Evolutionary conservation across 2,797 vertebrate species (phyloP), one percentile per base, ranked within the genome.

Genomic region (Malurus leucopterus): DNA sequence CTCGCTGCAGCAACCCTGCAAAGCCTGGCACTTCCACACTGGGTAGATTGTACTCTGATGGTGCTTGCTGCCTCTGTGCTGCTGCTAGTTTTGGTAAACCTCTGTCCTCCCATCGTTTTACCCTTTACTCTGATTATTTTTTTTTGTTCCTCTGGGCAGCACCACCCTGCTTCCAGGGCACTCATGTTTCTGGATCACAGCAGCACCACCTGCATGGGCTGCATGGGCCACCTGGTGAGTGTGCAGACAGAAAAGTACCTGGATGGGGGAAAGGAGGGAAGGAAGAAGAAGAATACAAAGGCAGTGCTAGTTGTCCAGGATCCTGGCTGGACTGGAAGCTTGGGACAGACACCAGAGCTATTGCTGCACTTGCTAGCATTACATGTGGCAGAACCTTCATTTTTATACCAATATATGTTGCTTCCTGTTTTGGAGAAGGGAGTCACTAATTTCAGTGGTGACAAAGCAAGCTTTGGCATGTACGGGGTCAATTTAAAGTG

Each of bases 391-490:
- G 87, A 89, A 87, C 43, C 43, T 27, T 27, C 2, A 38, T 38
- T 82, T 89, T 77, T 47, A 65, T 16, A 44, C 22, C 24, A 16
- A 69, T 81, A 22, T 26, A 57, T 10, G 30, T 32, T 47, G 41
- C 41, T 90, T 92, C 88, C 86, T 80, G 79, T 72, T 90, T 80
- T 84, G 82, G 63, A 75, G 43, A 27, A 65, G 26, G 24, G 55
- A 89, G 38, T 67, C 30, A 9, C 67, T 81, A 40, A 65, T 44
- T 90, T 80, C 46, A 85, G 2, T 40, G 70, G 44, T 89, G 75
- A 89, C 67, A 53, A 80, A 93, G 79, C 67, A 72, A 71, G 41
- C 51, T 75, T 76, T 93, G 83, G 85, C 89, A 75, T 84, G 92
- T 67, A 64, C 51, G 70, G 70, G 76, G 85, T 75, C 75, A 59